phyloP scores from a whole-genome alignment of 2,888 invertebrate genomes.

The Hydrotaea diabolus region DNA sequence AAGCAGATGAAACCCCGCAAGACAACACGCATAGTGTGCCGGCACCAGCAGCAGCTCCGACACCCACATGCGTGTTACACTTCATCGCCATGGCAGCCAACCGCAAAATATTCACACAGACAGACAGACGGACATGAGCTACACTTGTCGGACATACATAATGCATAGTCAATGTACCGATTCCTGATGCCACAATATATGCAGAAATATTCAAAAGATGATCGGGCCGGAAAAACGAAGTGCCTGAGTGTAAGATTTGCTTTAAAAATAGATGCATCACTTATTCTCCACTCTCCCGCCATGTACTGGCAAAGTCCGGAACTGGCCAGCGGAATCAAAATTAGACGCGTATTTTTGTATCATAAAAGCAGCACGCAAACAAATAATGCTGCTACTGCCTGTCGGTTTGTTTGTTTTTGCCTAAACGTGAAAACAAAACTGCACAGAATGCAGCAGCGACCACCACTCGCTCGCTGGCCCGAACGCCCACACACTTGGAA shows the following conservation, averaged over 20 bases:
- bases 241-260: too few relatives aligned
- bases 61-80: conserved; percentile 1
- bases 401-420: conserved; percentile 2
- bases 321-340: conserved; percentile 42
- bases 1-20: neutral
- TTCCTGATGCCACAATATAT: too few relatives aligned
- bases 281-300: conserved; percentile 2
- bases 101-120: neutral
- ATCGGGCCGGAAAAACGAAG: too few relatives aligned
- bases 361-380: conserved; percentile 18
- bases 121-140: too few relatives aligned
- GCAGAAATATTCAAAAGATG: too few relatives aligned
- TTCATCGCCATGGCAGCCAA: neutral
- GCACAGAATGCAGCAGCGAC: neutral
- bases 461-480: too few relatives aligned
- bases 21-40: too few relatives aligned
- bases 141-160: too few relatives aligned
- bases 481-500: neutral
- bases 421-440: conserved; percentile 8
- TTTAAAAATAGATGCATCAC: neutral
- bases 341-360: conserved; percentile 35
- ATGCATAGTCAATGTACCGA: too few relatives aligned
- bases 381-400: neutral
- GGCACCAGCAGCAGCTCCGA: neutral
- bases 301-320: conserved; percentile 49